phyloP scores from a whole-genome alignment of 1,140 invertebrate species.

The Coptotermes formosanus region DNA sequence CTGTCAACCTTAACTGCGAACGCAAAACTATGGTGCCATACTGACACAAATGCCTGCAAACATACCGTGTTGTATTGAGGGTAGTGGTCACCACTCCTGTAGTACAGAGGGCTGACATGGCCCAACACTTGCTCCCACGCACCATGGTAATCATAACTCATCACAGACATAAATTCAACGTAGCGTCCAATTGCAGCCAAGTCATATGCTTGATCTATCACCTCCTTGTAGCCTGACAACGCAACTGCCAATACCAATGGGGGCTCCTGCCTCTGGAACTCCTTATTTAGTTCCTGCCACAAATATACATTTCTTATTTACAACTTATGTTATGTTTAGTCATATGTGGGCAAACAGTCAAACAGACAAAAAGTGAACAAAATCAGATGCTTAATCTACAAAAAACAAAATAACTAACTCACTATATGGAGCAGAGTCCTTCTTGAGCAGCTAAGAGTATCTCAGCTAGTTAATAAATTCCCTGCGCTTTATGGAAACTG shows the following conservation, averaged over 20 bases:
- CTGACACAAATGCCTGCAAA: slow-evolving; percentile 31
- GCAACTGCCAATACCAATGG: slow-evolving; percentile 74
- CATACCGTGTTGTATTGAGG: slow-evolving; percentile 76
- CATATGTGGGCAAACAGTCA: too few species aligned
- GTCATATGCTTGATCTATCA: slow-evolving; percentile 82
- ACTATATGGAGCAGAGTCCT: too few species aligned
- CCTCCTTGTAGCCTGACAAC: slow-evolving; percentile 85
- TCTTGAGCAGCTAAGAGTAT: too few species aligned
- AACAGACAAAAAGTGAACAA: too few species aligned
- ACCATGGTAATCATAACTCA: slow-evolving; percentile 88
- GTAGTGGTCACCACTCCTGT: slow-evolving; percentile 58
- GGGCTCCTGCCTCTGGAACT: slow-evolving; percentile 67
- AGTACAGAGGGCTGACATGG: slow-evolving; percentile 78
- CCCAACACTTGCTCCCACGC: slow-evolving; percentile 79
- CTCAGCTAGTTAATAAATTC: too few species aligned
- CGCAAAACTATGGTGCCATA: too few species aligned
- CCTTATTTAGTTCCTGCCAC: slow-evolving; percentile 69
- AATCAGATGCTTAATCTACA: too few species aligned
- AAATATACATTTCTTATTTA: slow-evolving; percentile 32
- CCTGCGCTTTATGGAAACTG: too few species aligned
- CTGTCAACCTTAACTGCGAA: too few species aligned
- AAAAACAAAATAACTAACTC: too few species aligned
- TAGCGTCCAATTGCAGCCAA: slow-evolving; percentile 62
- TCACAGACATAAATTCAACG: slow-evolving; percentile 81
- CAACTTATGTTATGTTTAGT: too few species aligned